Evolutionary conservation across 2,797 vertebrate genomes (phyloP), one percentile per base, ranked within the genome.

Genomic region (Enteromius afrohamiltoni): DNA sequence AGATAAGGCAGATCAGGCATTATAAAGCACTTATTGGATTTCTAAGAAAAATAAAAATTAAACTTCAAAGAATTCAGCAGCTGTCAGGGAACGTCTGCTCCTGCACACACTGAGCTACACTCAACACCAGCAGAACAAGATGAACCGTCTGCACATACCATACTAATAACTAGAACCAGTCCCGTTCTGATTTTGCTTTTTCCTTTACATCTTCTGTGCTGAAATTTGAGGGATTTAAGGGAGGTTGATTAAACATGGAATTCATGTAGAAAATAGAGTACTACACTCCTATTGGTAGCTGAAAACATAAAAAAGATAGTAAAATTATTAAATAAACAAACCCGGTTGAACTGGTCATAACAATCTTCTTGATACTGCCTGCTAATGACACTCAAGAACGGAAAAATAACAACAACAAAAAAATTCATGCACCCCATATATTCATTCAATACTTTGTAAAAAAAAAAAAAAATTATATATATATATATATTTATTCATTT

Each of bases 21-120:
- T 90, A 90, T 92, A 93, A 94, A 93, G 90, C 91, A 91, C 92
- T 94, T 92, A 91, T 92, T 94, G 94, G 93, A 93, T 93, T 94
- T 92, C 93, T 90, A 91, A 92, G 90, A 93, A 92, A 92, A 92
- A 85, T 85, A 90, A 89, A 93, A 88, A 90, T 88, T 88, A 83
- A 74, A 89, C 92, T 91, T 93, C 91, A 91, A 93, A 93, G 92
- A 84, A 81, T 85, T 76, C 85, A 88, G 40, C 29, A 6, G 37
- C 65, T 83, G 64, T 77, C 64, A 47, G 74, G 49, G 49, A 83
- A 67, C 51, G 21, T 51, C 49, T 74, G 58, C 84, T 68, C 47
- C 69, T 29, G 53, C 87, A 88, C 93, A 89, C 89, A 87, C 88
- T 86, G 88, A 91, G 89, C 89, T 85, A 87, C 89, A 87, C 88